phyloP scores from a whole-genome alignment of 2,113 vertebrate genomes.

The Puma concolor region DNA sequence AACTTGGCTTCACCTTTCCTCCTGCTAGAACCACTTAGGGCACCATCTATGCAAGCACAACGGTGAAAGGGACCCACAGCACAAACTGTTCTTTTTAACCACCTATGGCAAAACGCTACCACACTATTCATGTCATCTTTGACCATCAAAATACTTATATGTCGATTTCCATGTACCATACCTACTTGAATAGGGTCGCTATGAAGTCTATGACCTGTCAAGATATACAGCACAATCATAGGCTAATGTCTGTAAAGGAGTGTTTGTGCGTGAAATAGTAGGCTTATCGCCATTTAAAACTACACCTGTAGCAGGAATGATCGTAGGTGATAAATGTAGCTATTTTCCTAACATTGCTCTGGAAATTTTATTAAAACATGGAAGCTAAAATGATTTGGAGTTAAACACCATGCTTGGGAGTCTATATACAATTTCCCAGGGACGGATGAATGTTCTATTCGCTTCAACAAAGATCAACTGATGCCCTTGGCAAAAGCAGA shows the following conservation, averaged over 20 bases:
- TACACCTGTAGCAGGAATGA: not conserved
- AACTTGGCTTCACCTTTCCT: not conserved
- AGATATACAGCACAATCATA: not conserved
- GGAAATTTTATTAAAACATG: not conserved
- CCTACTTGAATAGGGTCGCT: not conserved
- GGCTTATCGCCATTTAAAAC: not conserved
- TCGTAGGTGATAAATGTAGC: not conserved
- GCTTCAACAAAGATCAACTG: not conserved
- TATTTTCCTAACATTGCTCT: not conserved
- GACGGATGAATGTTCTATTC: not conserved
- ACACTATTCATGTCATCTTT: not conserved
- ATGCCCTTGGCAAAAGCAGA: not conserved
- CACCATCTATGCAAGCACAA: not conserved
- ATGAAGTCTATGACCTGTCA: not conserved
- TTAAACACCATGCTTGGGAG: not conserved
- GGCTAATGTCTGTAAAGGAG: not conserved
- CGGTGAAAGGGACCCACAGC: not conserved
- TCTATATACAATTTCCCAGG: not conserved
- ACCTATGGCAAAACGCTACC: not conserved
- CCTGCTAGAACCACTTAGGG: not conserved
- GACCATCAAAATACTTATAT: constrained; percentile 22
- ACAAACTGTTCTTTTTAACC: not conserved
- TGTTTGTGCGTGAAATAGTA: not conserved
- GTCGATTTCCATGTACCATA: not conserved
- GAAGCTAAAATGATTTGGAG: not conserved